Conservation (phyloP, 1,140 invertebrate genomes). For the Palaemon carinicauda region DNA sequence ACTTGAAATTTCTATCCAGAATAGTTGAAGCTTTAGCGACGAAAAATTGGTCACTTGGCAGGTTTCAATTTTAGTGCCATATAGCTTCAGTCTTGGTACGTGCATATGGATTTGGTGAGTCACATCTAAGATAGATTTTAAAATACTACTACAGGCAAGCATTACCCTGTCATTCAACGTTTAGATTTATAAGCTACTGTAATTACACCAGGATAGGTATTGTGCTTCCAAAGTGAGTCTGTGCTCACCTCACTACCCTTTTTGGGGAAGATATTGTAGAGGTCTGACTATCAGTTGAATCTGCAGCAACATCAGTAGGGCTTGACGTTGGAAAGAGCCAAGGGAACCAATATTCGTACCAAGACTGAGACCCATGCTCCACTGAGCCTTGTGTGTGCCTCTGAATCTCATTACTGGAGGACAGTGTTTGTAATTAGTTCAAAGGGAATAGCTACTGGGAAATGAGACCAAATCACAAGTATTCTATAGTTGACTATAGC, state of each 20-base stretch:
- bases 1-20: neutral
- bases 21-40: neutral
- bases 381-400: neutral
- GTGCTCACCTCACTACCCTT: conserved; percentile 46
- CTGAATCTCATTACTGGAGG: conserved; percentile 23
- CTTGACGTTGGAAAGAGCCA: conserved; percentile 63
- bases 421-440: conserved; percentile 8
- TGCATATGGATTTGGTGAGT: neutral
- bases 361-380: conserved; percentile 46
- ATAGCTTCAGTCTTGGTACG: conserved; percentile 43
- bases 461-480: too few relatives aligned
- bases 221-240: conserved; percentile 17
- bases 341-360: conserved; percentile 58
- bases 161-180: neutral
- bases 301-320: conserved; percentile 73
- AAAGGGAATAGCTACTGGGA: neutral
- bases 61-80: neutral
- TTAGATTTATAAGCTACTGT: neutral
- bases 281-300: conserved; percentile 33
- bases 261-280: conserved; percentile 9
- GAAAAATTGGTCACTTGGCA: neutral
- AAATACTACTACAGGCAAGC: neutral
- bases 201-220: neutral
- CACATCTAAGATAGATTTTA: neutral
- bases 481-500: too few relatives aligned